Percentiles rank a stretch among this genome's conserved stretches.
phyloP scores from a whole-genome alignment of 1,140 invertebrate genomes.

The Neodiprion virginianus region DNA sequence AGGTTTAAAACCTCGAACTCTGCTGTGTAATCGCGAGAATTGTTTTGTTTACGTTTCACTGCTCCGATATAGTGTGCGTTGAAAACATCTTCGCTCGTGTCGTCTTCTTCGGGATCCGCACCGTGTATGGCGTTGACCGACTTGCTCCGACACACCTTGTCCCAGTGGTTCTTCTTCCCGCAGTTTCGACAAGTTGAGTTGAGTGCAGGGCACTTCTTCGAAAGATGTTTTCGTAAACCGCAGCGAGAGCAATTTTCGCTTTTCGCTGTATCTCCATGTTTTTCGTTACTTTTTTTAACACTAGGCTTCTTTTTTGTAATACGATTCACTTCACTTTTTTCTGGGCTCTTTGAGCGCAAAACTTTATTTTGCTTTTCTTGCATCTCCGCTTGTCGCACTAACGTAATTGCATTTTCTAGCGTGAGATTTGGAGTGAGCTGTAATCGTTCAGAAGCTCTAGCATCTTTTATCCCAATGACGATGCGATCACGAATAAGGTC shows the following conservation, averaged over 20 bases:
- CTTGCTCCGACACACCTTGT: conserved; percentile 28
- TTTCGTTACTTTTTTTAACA: not conserved
- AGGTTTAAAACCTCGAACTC: not conserved
- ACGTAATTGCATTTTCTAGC: conserved; percentile 23
- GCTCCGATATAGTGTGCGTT: not conserved
- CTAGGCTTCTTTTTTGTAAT: not conserved
- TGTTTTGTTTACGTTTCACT: not conserved
- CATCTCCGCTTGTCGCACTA: conserved; percentile 28
- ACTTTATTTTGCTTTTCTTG: conserved; percentile 26
- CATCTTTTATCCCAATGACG: conserved; percentile 43
- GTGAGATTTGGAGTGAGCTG: conserved; percentile 31
- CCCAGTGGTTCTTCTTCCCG: conserved; percentile 35
- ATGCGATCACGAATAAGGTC: conserved; percentile 47
- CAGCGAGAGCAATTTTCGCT: conserved; percentile 23
- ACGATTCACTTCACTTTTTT: not conserved
- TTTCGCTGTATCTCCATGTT: no score
- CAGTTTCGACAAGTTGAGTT: conserved; percentile 30
- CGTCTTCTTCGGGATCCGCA: conserved; percentile 9
- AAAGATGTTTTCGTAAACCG: conserved; percentile 23
- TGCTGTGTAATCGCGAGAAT: not conserved
- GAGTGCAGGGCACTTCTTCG: conserved; percentile 30
- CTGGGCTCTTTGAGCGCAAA: not conserved
- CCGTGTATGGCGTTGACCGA: not conserved
- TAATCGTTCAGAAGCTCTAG: conserved; percentile 35
- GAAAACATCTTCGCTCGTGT: no score